Evolutionary conservation across 2,888 invertebrate species (phyloP).

Genomic region (Caenorhabditis imperialis): DNA sequence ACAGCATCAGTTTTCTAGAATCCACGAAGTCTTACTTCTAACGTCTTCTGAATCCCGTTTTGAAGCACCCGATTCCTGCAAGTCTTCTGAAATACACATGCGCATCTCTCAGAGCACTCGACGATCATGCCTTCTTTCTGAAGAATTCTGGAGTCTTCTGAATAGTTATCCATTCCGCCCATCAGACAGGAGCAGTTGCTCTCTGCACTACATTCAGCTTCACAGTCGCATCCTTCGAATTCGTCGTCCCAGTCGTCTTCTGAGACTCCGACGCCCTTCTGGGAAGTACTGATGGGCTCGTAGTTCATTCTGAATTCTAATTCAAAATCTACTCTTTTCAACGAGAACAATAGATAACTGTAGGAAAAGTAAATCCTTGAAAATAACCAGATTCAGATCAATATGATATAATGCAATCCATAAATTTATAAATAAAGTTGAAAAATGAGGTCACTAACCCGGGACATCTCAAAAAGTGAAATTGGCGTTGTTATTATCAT

Average conservation of each 20-base stretch:
- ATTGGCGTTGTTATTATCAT: no score
- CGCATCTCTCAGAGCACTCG: slow-evolving; percentile 67
- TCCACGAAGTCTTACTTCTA: slow-evolving; percentile 52
- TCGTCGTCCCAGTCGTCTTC: slow-evolving; percentile 57
- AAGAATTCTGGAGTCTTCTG: slow-evolving; percentile 17
- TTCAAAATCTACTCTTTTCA: no score
- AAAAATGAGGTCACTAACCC: no score
- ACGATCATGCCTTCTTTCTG: slow-evolving; percentile 48
- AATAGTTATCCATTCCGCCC: slow-evolving; percentile 40
- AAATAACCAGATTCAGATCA: no score
- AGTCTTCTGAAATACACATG: slow-evolving; percentile 43
- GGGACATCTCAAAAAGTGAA: no score
- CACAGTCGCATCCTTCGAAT: slow-evolving; percentile 68
- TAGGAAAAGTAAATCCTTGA: no score
- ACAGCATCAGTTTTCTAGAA: not conserved
- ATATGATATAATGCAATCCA: no score
- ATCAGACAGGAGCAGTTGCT: slow-evolving; percentile 62
- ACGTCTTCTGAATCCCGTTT: slow-evolving; percentile 53
- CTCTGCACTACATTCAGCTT: slow-evolving; percentile 55
- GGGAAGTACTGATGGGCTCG: slow-evolving; percentile 52
- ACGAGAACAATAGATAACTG: no score
- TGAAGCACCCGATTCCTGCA: slow-evolving; percentile 70
- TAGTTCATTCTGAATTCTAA: no score
- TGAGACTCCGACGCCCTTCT: slow-evolving; percentile 58
- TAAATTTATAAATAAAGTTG: no score